Conservation (phyloP, 2,888 invertebrate genomes). For the Drosophila maculinotata region DNA sequence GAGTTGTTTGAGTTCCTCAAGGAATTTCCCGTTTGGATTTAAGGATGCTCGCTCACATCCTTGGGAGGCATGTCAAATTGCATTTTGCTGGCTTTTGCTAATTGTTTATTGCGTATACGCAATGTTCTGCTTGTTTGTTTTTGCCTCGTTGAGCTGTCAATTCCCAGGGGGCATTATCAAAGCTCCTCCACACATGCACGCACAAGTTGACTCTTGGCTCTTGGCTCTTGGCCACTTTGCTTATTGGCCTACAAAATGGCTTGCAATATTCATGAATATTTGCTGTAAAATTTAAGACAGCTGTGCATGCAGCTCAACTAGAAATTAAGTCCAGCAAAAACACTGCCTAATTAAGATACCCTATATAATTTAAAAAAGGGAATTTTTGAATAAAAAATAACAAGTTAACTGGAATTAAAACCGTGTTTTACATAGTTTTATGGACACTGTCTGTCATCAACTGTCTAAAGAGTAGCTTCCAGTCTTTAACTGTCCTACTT, state of each 20-base stretch:
- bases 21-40: constrained; percentile 52
- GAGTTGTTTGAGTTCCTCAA: constrained; percentile 66
- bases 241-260: constrained; percentile 62
- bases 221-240: constrained; percentile 62
- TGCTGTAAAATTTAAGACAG: constrained; percentile 49
- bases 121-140: constrained; percentile 28
- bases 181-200: constrained; percentile 7
- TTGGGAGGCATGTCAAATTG: constrained; percentile 50
- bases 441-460: too few relatives aligned
- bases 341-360: neutral
- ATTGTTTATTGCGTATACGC: constrained; percentile 76
- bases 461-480: constrained; percentile 14
- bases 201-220: constrained; percentile 19
- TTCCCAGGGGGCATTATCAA: constrained; percentile 37
- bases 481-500: neutral
- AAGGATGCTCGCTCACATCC: constrained; percentile 21
- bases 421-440: too few relatives aligned
- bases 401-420: too few relatives aligned
- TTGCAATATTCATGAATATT: constrained; percentile 50
- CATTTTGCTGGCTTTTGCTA: constrained; percentile 53
- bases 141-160: constrained; percentile 60
- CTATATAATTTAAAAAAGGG: neutral
- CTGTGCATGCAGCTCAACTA: constrained; percentile 8
- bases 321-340: neutral
- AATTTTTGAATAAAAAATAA: neutral